Base-by-base conservation (phyloP, 2,113 vertebrate genomes). In the Myiozetetes cayanensis region DNA sequence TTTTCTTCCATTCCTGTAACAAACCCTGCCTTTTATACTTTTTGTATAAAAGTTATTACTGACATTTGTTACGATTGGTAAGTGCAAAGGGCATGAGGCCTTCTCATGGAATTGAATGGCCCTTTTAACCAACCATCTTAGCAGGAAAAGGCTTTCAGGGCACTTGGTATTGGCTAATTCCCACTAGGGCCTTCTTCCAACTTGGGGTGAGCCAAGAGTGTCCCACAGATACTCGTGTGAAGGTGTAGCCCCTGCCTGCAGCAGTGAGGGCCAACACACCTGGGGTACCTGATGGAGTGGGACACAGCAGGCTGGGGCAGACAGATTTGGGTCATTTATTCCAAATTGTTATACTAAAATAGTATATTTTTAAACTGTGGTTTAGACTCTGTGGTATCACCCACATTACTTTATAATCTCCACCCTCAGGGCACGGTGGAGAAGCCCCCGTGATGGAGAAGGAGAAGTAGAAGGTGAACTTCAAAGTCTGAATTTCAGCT, bases 381-480 rank as follows among this genome's bases (percentile, higher is more conserved):
- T 44, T 68, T 85, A 65, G 71, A 76, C 71, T 72, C 21, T 65
- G 4, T 39, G 33, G 47, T 46, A 44, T 67, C 9, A 61, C 16
- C 8, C 59, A 30, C 22, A 25, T 28, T 4, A 50, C 33, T 49
- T 49, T 27, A 35, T 47, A 55, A 39, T 28, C 43, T 63, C 65
- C 44, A 72, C 30, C 23, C 31, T 50, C 12, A 5, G 11, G 25
- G 35, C 4, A 1, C 0, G 3, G 41, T 7, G 33, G 31, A 39
- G 61, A 72, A 78, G 56, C 7, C 21, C 4, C 39, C 77, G 35
- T 22, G 28, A 28, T 37, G 43, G 47, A 67, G 39, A 68, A 73
- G 43, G 47, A 67, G 39, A 68, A 73, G 20, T 18, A 62, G 59
- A 28, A n/a, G 8, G 44, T 25, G 35, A 24, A 74, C 72, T 79